Percentiles rank a stretch among this genome's conserved stretches.
These are phyloP conservation scores for Agrochola lychnidis DNA, from an alignment of 2,888 invertebrate genomes.

Conservation along the genomic window DNA sequence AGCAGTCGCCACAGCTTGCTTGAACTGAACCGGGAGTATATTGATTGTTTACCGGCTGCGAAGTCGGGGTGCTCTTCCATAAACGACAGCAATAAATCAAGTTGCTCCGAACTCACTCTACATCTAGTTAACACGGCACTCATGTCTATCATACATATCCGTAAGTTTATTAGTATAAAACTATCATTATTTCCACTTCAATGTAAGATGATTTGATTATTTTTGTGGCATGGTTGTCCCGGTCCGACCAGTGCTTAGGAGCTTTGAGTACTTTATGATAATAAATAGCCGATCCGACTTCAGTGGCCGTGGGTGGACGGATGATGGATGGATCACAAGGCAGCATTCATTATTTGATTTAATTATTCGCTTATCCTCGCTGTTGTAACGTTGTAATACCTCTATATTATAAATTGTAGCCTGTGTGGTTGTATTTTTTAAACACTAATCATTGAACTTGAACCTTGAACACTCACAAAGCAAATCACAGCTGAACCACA, in stretches of 20 bases:
- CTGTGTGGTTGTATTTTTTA: too few species aligned
- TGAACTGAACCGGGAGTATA: constrained; percentile 86
- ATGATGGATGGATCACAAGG: too few species aligned
- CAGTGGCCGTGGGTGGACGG: background rate
- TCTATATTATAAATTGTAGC: too few species aligned
- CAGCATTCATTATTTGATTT: too few species aligned
- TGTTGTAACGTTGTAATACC: too few species aligned
- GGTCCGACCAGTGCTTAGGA: background rate
- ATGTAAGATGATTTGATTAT: background rate
- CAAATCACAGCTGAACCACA: too few species aligned
- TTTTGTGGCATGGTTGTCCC: background rate
- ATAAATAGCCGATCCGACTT: background rate
- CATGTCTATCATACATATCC: constrained; percentile 74
- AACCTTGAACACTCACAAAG: too few species aligned
- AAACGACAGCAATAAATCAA: constrained; percentile 85
- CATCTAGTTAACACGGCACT: constrained; percentile 83
- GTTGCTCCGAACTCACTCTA: constrained; percentile 86
- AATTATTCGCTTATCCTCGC: too few species aligned
- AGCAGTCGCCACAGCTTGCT: constrained; percentile 87
- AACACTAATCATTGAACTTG: too few species aligned
- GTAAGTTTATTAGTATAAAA: constrained; percentile 8
- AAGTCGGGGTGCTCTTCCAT: constrained; percentile 89
- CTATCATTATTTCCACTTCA: background rate
- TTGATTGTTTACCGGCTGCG: constrained; percentile 86
- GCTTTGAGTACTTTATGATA: background rate